Conservation (phyloP, 2,888 invertebrate species). For the Mythimna pallens region DNA sequence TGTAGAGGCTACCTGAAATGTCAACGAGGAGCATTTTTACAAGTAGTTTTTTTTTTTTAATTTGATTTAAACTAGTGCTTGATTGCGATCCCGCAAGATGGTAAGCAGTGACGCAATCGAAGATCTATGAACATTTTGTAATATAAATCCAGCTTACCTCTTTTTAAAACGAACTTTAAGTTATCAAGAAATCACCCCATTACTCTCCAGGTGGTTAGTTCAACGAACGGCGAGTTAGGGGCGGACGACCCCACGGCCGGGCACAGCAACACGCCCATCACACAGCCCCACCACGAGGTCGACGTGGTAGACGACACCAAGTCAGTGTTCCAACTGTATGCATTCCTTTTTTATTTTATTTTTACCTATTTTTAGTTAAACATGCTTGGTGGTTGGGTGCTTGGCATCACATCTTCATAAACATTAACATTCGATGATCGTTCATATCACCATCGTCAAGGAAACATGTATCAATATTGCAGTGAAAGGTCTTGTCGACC, state of each 20-base stretch:
- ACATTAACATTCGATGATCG: neutral
- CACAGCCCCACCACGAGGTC: conserved; percentile 97
- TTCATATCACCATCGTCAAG: neutral
- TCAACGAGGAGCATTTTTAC: neutral
- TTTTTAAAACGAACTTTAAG: neutral
- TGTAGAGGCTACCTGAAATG: neutral
- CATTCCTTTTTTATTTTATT: conserved; percentile 78
- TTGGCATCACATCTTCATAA: conserved; percentile 17
- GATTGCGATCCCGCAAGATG: too few species aligned
- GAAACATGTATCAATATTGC: neutral
- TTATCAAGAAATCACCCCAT: conserved; percentile 9
- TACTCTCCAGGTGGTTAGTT: conserved; percentile 96
- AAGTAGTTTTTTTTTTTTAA: too few species aligned
- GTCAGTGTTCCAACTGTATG: conserved; percentile 93
- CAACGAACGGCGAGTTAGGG: conserved; percentile 98
- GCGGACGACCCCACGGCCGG: conserved; percentile 99
- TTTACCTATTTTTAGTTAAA: conserved; percentile 67
- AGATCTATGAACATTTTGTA: neutral
- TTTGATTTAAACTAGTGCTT: too few species aligned
- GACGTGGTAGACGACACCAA: conserved; percentile 99
- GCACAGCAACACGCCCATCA: conserved; percentile 99
- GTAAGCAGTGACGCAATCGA: too few species aligned
- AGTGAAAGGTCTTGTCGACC: too few species aligned
- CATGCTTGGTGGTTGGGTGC: conserved; percentile 43
- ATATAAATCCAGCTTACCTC: neutral